Conservation (phyloP, 2,888 invertebrate species). For the Germaria angustata region DNA sequence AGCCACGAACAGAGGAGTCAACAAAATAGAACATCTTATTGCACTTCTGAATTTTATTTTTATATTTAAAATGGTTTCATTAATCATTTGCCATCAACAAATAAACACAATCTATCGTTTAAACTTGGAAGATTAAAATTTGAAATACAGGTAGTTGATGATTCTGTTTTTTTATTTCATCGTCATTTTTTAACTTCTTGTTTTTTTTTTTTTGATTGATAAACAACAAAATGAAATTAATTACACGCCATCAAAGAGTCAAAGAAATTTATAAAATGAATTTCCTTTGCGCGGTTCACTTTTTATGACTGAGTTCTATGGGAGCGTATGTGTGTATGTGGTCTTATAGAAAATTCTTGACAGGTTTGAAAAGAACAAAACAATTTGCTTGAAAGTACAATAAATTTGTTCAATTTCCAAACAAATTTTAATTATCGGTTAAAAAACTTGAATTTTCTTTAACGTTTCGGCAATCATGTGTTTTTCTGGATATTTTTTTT, state of each 20-base stretch:
- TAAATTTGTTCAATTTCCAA: too few species aligned
- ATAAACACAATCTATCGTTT: constrained; percentile 51
- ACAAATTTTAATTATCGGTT: too few species aligned
- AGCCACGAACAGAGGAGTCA: background rate
- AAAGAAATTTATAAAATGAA: constrained; percentile 11
- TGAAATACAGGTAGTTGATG: constrained; percentile 30
- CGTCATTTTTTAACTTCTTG: background rate
- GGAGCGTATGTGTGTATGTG: constrained; percentile 23
- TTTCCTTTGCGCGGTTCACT: background rate
- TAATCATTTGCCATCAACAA: constrained; percentile 53
- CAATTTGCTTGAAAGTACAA: too few species aligned
- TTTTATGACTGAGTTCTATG: background rate
- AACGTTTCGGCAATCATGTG: too few species aligned
- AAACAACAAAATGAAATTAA: constrained; percentile 41
- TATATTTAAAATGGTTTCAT: constrained; percentile 23
- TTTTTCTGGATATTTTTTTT: too few species aligned
- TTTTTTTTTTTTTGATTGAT: constrained; percentile 10
- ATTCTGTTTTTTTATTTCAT: constrained; percentile 14
- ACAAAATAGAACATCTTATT: background rate
- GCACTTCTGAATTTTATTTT: background rate
- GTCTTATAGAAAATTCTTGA: constrained; percentile 7
- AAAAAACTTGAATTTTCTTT: too few species aligned
- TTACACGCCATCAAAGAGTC: constrained; percentile 37
- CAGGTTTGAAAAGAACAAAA: background rate
- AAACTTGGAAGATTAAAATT: constrained; percentile 36